These are phyloP conservation scores for Perodicticus potto DNA, from an alignment of 2,797 vertebrate species.

Conservation along the genomic window DNA sequence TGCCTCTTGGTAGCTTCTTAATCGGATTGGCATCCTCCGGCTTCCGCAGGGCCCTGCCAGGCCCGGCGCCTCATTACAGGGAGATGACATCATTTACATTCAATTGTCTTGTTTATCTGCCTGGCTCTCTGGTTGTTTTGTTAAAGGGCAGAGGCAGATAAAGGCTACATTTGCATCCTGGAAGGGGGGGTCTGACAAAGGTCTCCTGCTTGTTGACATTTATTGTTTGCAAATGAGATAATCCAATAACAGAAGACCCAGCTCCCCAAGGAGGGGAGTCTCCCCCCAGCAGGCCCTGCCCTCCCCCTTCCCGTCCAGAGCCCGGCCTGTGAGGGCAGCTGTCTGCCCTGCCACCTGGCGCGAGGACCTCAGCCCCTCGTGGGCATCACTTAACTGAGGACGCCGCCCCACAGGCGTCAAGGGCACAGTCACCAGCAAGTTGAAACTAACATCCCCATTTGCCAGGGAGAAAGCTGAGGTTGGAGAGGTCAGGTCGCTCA, in stretches of 20 bases:
- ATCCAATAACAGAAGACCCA: constrained; percentile 66
- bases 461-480: not conserved
- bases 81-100: constrained; percentile 89
- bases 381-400: not conserved
- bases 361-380: not conserved
- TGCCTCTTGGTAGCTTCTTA: constrained; percentile 87
- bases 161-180: constrained; percentile 88
- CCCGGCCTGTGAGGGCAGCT: not conserved
- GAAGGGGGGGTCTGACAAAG: constrained; percentile 77
- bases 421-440: not conserved
- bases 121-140: constrained; percentile 87
- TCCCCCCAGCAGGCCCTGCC: not conserved
- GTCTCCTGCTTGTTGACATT: constrained; percentile 86
- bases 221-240: constrained; percentile 89
- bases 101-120: constrained; percentile 90
- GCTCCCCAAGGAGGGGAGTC: not conserved
- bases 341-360: no score
- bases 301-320: not conserved
- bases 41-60: constrained; percentile 75
- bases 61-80: constrained; percentile 85
- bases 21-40: constrained; percentile 82
- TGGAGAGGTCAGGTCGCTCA: not conserved
- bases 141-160: constrained; percentile 88
- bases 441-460: fast-evolving
- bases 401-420: not conserved